phyloP scores from a whole-genome alignment of 2,113 vertebrate species.

The Saguinus imperator region DNA sequence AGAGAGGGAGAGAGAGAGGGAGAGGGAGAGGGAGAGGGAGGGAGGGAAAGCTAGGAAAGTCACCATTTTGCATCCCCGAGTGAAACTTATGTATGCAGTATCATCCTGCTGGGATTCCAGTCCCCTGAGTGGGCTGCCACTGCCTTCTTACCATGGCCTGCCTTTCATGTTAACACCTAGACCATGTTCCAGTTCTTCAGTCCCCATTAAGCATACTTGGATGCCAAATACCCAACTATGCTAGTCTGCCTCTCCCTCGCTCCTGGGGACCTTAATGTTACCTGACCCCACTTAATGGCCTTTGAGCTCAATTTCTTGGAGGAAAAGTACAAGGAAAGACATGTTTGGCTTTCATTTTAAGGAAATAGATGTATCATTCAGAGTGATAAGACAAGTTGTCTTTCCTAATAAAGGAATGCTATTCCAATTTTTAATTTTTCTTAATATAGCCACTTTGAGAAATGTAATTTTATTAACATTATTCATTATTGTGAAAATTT shows the following conservation, averaged over 20 bases:
- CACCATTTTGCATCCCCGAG: neutral
- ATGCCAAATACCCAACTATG: neutral
- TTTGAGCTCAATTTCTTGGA: neutral
- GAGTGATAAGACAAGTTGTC: neutral
- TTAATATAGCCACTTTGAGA: constrained; percentile 1
- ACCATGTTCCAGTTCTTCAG: neutral
- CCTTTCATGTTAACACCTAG: neutral
- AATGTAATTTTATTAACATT: neutral
- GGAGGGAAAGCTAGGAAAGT: neutral
- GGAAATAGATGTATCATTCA: neutral
- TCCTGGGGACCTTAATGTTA: neutral
- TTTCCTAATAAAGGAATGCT: neutral
- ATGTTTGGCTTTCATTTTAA: neutral
- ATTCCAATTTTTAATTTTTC: neutral
- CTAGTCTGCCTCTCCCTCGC: neutral
- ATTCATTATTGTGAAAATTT: neutral
- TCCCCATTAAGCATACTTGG: neutral
- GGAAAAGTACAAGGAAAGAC: neutral
- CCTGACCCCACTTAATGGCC: neutral
- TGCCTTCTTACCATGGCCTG: neutral
- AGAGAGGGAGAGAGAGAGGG: too few species aligned
- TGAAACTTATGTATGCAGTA: neutral
- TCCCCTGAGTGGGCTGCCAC: neutral
- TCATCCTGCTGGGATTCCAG: neutral
- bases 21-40: too few species aligned